Percentiles rank a stretch among this genome's conserved stretches.
phyloP scores from a whole-genome alignment of 2,888 invertebrate genomes.

The Cataglyphis rosenhaueri region DNA sequence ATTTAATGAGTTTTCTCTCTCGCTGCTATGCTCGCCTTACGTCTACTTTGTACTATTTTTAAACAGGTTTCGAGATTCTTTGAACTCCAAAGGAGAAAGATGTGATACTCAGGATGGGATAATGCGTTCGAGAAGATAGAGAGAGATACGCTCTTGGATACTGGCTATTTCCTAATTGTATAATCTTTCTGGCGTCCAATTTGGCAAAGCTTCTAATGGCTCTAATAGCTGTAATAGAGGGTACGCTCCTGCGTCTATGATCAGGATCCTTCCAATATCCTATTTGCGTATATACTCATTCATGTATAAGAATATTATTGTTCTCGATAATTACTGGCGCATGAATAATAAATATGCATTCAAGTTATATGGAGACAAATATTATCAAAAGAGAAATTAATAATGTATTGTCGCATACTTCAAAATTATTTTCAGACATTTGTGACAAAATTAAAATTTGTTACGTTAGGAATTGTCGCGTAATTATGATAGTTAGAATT shows the following conservation, averaged over 20 bases:
- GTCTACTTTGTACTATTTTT: conserved; percentile 32
- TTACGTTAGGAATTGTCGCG: neutral
- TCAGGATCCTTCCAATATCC: conserved; percentile 59
- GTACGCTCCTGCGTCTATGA: conserved; percentile 69
- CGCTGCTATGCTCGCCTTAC: neutral
- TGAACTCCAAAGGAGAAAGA: conserved; percentile 55
- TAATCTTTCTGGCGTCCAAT: conserved; percentile 81
- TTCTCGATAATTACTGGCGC: neutral
- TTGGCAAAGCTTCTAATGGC: conserved; percentile 77
- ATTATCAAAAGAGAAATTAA: neutral
- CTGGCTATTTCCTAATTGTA: conserved; percentile 83
- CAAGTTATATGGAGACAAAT: neutral
- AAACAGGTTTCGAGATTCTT: conserved; percentile 25
- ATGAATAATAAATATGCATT: neutral
- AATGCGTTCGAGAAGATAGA: conserved; percentile 58
- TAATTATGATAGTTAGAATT: neutral
- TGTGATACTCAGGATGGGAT: conserved; percentile 17
- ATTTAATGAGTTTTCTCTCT: conserved; percentile 30
- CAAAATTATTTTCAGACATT: neutral
- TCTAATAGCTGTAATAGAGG: conserved; percentile 77
- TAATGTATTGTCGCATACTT: neutral
- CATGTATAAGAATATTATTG: neutral
- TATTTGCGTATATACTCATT: conserved; percentile 39
- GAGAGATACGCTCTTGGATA: conserved; percentile 78
- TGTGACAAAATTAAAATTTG: conserved; percentile 7